These are phyloP conservation scores for Uromys caudimaculatus DNA, from an alignment of 2,797 vertebrate species.

Conservation along the genomic window DNA sequence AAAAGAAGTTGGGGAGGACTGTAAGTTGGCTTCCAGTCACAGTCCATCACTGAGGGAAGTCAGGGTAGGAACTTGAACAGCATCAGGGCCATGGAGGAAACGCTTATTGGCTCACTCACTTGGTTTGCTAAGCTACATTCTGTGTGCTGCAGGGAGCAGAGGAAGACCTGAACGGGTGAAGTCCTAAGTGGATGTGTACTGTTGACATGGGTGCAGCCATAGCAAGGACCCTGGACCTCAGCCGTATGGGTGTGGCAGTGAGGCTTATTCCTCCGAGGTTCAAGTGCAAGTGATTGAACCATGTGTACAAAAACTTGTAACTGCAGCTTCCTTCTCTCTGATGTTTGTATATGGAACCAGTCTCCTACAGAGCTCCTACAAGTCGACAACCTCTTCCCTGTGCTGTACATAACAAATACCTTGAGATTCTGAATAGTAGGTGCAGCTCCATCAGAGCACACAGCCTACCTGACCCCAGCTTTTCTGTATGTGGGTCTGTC, in stretches of 20 bases:
- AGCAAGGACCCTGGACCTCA: not conserved
- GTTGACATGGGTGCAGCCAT: not conserved
- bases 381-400: not conserved
- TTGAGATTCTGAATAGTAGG: not conserved
- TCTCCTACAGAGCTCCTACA: not conserved
- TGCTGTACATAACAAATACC: not conserved
- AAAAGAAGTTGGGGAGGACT: not conserved
- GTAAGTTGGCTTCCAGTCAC: not conserved
- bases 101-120: not conserved
- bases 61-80: not conserved
- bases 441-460: not conserved
- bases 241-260: not conserved
- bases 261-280: not conserved
- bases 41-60: not conserved
- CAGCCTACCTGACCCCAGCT: not conserved
- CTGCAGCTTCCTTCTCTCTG: not conserved
- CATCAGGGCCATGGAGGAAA: not conserved
- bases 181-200: too few species aligned
- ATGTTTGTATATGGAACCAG: not conserved
- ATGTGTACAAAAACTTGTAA: not conserved
- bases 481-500: not conserved
- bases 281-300: not conserved
- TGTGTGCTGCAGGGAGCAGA: not conserved
- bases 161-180: not conserved
- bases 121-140: not conserved